Percentiles rank a stretch among this genome's conserved stretches.
Evolutionary conservation across 2,888 invertebrate species (phyloP).

Genomic region (Lasius fuliginosus): DNA sequence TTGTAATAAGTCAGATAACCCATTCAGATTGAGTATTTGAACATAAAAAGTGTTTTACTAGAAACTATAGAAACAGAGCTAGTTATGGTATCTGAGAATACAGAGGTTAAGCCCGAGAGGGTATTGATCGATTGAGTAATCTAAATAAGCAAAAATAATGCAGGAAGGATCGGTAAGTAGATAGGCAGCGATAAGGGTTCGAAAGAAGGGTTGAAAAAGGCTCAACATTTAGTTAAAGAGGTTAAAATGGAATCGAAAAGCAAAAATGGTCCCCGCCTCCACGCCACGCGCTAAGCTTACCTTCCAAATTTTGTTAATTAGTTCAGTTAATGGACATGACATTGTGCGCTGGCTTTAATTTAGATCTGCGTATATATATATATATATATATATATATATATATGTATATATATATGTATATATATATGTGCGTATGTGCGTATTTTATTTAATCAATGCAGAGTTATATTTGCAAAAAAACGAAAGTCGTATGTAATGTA

Average conservation of each 20-base stretch:
- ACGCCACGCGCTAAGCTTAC: constrained; percentile 82
- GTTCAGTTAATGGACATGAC: constrained; percentile 70
- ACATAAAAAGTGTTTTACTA: background rate
- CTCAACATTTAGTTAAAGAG: constrained; percentile 55
- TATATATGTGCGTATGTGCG: background rate
- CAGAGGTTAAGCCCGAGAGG: background rate
- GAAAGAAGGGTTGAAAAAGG: constrained; percentile 46
- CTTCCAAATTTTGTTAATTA: constrained; percentile 65
- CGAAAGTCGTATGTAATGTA: constrained; percentile 4
- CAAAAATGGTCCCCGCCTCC: constrained; percentile 85
- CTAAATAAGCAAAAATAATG: background rate
- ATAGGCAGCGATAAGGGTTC: constrained; percentile 30
- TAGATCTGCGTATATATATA: constrained; percentile 61
- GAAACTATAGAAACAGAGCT: constrained; percentile 18
- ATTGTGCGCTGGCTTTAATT: constrained; percentile 53
- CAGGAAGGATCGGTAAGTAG: background rate
- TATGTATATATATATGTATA: background rate
- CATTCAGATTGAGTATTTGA: background rate
- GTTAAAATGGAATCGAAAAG: constrained; percentile 63
- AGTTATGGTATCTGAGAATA: constrained; percentile 19
- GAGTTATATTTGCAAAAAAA: background rate
- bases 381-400: background rate
- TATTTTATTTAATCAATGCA: constrained; percentile 20
- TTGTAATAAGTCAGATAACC: background rate
- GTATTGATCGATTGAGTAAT: constrained; percentile 27